Base-by-base conservation (phyloP, 2,797 vertebrate species). In the Sphaeramia orbicularis region DNA sequence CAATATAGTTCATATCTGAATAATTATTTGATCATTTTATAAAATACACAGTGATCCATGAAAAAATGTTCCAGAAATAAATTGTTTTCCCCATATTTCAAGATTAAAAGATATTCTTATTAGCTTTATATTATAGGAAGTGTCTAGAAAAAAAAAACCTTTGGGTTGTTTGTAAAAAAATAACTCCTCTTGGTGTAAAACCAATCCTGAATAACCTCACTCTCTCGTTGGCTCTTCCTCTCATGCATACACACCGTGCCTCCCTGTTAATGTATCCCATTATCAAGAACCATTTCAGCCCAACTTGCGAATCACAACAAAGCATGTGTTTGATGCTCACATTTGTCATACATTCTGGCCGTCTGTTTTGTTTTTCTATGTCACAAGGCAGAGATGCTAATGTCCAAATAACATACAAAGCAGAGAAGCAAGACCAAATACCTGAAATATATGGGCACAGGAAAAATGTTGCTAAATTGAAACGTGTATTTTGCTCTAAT, bases 261-360 rank as follows among this genome's bases (percentile, higher is more conserved):
- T 56, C 45, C 65, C 50, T 65, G 41, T 45, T 73, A 69, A 82
- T 68, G 71, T 40, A 77, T 19, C 42, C 36, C 65, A 74, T 78
- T 78, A 74, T 27, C 54, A 76, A 74, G 47, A 78, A 69, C 60
- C 35, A 72, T 53, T 76, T 63, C 44, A 73, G 27, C 40, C 60
- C 24, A 15, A 37, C 71, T 67, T 65, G 47, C 32, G 49, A 38
- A 64, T 72, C 58, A 69, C 47, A 65, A 60, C 65, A 40, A 81
- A 15, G 27, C 36, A 41, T 67, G 51, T 44, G 51, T 51, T 64
- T 70, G 53, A 74, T 74, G 35, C 58, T 71, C 32, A 53, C 53
- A 78, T 76, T 69, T 70, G 32, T 74, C 64, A 58, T 59, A 30
- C 14, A 68, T 53, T 74, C 24, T 35, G 1, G 21, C 49, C 66